A percentile compares a stretch with the other conserved stretches of the same genome.
These are phyloP conservation scores for Apaloderma vittatum DNA, from an alignment of 2,113 vertebrate genomes.

Conservation along the genomic window DNA sequence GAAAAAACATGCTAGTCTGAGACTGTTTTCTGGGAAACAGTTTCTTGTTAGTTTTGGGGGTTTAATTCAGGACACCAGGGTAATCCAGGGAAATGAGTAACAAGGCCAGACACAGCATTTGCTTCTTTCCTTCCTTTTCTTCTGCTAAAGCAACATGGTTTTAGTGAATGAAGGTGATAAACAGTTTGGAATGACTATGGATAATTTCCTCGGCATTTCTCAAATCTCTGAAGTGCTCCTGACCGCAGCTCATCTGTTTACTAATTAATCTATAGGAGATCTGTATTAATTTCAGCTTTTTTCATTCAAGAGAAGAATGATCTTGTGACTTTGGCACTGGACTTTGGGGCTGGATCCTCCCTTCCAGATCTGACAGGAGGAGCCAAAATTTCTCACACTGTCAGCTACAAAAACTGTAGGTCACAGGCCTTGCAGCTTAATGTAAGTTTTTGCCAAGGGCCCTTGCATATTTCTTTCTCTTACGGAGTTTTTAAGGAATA, in stretches of 20 bases:
- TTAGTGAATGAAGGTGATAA: not conserved
- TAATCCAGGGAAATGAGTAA: constrained; percentile 9
- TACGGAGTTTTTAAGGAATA: not conserved
- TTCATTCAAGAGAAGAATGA: not conserved
- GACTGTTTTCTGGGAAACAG: constrained; percentile 27
- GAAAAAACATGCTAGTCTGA: not conserved
- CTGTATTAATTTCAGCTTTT: not conserved
- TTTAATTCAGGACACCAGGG: constrained; percentile 23
- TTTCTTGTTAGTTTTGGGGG: constrained; percentile 41
- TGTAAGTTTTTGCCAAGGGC: not conserved
- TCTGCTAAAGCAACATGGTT: not conserved
- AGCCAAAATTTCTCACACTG: not conserved
- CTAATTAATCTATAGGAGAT: not conserved
- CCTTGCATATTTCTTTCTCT: not conserved
- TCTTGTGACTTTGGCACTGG: not conserved
- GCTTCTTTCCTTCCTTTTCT: not conserved
- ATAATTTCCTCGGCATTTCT: not conserved
- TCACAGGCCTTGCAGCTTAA: not conserved
- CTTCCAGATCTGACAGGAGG: not conserved
- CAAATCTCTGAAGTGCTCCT: not conserved
- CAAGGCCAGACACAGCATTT: not conserved
- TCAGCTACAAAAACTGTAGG: not conserved
- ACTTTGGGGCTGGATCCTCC: not conserved
- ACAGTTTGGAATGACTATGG: not conserved
- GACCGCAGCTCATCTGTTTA: not conserved